A percentile compares a stretch with the other conserved stretches of the same genome.
Conservation (phyloP, 1,140 invertebrate species). For the Gonioctena quinquepunctata region DNA sequence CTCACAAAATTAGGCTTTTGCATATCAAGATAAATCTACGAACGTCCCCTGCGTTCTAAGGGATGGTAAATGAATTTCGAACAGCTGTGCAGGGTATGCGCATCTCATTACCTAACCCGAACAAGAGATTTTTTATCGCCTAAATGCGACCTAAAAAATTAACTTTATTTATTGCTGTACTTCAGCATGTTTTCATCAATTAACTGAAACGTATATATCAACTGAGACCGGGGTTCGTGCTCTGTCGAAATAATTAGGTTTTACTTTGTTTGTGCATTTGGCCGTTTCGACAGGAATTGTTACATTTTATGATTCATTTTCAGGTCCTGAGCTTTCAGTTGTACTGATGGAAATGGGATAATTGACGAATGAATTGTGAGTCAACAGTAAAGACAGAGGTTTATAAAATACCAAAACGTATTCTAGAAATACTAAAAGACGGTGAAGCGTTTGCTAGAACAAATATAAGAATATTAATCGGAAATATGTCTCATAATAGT, state of each 20-base stretch:
- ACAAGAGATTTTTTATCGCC: background rate
- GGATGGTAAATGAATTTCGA: background rate
- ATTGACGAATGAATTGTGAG: no score
- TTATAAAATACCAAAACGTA: no score
- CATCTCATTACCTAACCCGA: background rate
- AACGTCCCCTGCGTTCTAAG: background rate
- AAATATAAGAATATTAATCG: no score
- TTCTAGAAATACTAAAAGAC: no score
- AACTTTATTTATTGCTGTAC: background rate
- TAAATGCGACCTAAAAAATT: background rate
- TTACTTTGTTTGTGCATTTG: background rate
- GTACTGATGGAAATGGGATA: no score
- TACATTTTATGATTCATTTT: no score
- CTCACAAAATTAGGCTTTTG: no score
- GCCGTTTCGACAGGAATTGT: background rate
- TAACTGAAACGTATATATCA: background rate
- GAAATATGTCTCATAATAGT: no score
- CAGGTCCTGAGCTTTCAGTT: no score
- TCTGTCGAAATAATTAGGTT: background rate
- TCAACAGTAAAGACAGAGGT: no score
- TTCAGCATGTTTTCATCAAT: background rate
- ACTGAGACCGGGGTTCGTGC: background rate
- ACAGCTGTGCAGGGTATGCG: background rate
- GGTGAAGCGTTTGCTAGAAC: no score
- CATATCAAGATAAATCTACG: background rate